A percentile compares a stretch with the other conserved stretches of the same genome.
Evolutionary conservation across 1,140 invertebrate genomes (phyloP).

Genomic region (Temnothorax nylanderi): DNA sequence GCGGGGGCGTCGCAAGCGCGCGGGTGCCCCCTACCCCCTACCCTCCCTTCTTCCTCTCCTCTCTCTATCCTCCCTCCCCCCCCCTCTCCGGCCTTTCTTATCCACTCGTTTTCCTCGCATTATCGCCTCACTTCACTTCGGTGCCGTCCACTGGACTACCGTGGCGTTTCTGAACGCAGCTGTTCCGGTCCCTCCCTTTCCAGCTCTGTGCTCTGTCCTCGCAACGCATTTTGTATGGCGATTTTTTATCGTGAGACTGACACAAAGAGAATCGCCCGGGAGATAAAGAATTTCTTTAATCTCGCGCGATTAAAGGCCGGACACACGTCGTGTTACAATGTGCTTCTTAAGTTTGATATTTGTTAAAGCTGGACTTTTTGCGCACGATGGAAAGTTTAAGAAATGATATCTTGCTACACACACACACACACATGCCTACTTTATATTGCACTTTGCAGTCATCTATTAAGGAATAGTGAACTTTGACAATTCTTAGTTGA

Average conservation of each 20-base stretch:
- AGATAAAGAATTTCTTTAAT: not conserved
- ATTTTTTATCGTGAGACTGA: not conserved
- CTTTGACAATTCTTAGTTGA: not conserved
- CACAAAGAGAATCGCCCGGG: not conserved
- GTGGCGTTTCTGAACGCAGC: not conserved
- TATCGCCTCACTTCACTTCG: slow-evolving; percentile 42
- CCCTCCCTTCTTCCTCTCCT: too few species aligned
- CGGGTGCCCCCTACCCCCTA: not conserved
- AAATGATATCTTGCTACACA: not conserved
- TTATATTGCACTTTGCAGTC: not conserved
- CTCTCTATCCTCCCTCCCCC: too few species aligned
- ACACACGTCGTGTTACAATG: not conserved
- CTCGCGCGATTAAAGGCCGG: not conserved
- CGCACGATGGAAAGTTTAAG: not conserved
- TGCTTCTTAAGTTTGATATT: not conserved
- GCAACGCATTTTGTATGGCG: not conserved
- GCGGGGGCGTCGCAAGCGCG: not conserved
- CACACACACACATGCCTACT: not conserved
- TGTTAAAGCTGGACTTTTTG: not conserved
- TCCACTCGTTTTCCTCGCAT: slow-evolving; percentile 12
- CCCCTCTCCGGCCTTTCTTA: not conserved
- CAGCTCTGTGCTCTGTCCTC: not conserved
- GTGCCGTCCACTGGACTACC: not conserved
- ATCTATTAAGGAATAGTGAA: not conserved
- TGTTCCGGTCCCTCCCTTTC: not conserved